Conservation (phyloP, 2,797 vertebrate genomes). For the Sebastes alutus region DNA sequence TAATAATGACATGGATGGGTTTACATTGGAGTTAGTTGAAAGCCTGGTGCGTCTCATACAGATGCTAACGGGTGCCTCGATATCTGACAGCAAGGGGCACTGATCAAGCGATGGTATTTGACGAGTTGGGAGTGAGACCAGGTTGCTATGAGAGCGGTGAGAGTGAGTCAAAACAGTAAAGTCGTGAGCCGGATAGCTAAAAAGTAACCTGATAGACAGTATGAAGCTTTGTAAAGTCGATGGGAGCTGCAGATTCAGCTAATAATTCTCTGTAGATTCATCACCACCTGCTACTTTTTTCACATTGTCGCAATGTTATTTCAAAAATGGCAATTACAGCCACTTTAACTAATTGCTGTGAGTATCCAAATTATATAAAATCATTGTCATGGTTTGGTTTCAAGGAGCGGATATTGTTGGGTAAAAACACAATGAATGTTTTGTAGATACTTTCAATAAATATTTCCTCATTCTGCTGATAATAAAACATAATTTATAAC, state of each 20-base stretch:
- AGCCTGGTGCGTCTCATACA: no score
- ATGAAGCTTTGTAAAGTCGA: not conserved
- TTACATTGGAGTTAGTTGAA: no score
- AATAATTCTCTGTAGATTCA: not conserved
- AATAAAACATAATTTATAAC: no score
- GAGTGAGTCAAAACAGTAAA: not conserved
- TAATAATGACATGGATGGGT: no score
- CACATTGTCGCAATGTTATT: not conserved
- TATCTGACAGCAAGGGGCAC: no score
- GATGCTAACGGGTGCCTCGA: no score
- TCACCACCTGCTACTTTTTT: not conserved
- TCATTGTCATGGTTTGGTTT: not conserved
- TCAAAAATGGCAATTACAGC: not conserved
- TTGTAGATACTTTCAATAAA: not conserved
- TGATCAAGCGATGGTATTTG: no score
- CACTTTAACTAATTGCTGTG: not conserved
- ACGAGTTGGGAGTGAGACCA: fast-evolving
- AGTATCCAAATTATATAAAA: not conserved
- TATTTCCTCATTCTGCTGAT: not conserved
- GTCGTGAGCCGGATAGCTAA: not conserved
- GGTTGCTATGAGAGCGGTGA: not conserved
- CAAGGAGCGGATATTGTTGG: not conserved
- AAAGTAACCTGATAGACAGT: not conserved
- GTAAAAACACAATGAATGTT: not conserved
- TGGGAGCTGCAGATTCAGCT: not conserved